Evolutionary conservation across 2,888 invertebrate genomes (phyloP), one percentile per base, ranked within the genome.

Genomic region (Ormia ochracea): DNA sequence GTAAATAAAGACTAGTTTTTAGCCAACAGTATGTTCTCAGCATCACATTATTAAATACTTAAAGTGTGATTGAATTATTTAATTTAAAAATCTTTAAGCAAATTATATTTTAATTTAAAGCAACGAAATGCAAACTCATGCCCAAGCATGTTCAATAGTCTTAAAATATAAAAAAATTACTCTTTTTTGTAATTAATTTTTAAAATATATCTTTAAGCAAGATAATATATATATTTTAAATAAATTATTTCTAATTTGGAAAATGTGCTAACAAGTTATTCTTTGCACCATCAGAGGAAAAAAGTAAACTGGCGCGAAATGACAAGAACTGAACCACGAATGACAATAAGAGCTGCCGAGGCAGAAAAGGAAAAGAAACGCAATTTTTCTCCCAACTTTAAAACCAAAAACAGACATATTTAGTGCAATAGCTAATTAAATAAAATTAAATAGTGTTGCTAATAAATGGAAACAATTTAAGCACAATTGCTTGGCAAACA

Each of bases 71-170:
- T 33, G 12, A 12, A n/a, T n/a, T 19, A 14, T 43, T 21, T n/a
- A 10, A 31, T 59, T 43, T 10, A 26, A 9, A 28, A 17, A n/a
- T 38, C n/a, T 36, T 14, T 19, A 43, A 41, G 17, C 23, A 26
- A 23, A n/a, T 33, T 54, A 23, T 7, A 28, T 26, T 41, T 52
- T 41, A 31, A 43, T 45, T 19, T 26, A 26, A 63, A 48, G 48
- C 73, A 63, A 73, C 68, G 73, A 78, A 68, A 69, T 43, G 14
- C 1, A 50, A 6, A 43, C 6, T 21, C 52, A 70, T 74, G 74
- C 65, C 38, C 21, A 79, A 59, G 66, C 65, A 59, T 74, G 69
- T 58, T 58, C 43, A 78, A 74, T 69, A 79, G 79, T 79, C 69
- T 70, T 43, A 70, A 66, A 59, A 52, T 70, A 56, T 74, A 74